Conservation (phyloP, 2,113 vertebrate species). For the Okapia johnstoni region DNA sequence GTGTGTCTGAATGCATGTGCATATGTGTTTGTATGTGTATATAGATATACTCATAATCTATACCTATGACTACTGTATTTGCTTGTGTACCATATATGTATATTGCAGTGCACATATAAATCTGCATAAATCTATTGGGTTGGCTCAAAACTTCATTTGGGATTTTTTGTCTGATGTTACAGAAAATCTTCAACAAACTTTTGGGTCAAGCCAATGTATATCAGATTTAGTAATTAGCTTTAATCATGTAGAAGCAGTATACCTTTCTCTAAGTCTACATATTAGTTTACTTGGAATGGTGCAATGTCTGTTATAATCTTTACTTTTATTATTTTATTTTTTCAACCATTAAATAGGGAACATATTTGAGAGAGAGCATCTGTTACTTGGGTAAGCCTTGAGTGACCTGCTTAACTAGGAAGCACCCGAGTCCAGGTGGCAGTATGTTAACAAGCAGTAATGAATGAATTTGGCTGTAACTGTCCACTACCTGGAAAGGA, state of each 20-base stretch:
- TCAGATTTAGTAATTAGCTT: not conserved
- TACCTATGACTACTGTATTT: not conserved
- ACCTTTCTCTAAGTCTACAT: not conserved
- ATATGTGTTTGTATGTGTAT: not conserved
- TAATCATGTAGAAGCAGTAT: not conserved
- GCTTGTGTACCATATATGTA: not conserved
- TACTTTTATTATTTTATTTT: not conserved
- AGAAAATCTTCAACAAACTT: not conserved
- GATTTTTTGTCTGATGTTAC: not conserved
- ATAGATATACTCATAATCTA: not conserved
- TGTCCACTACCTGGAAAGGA: not conserved
- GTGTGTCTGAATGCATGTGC: not conserved
- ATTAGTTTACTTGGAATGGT: not conserved
- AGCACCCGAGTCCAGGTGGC: not conserved
- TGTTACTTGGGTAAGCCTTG: not conserved
- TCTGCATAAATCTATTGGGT: not conserved
- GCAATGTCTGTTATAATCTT: not conserved
- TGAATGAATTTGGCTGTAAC: not conserved
- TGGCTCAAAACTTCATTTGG: not conserved
- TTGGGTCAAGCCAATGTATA: not conserved
- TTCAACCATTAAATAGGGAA: not conserved
- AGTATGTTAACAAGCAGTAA: not conserved
- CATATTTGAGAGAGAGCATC: not conserved
- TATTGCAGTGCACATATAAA: not conserved
- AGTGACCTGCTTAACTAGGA: not conserved